phyloP scores from a whole-genome alignment of 2,797 vertebrate genomes.

The Anabas testudineus region DNA sequence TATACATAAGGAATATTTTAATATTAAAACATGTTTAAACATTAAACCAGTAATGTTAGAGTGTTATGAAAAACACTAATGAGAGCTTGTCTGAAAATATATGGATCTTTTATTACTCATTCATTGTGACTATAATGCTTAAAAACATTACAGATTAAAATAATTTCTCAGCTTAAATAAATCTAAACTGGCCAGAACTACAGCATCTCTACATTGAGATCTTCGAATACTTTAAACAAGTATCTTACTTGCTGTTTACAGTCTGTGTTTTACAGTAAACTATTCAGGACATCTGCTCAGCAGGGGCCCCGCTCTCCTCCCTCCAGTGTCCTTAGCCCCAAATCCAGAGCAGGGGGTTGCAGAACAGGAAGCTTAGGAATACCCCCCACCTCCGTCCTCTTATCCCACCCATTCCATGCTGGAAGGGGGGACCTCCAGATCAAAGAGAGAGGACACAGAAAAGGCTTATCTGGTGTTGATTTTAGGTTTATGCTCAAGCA shows the following conservation, averaged over 20 bases:
- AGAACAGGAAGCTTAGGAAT: conserved; percentile 69
- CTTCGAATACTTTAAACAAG: conserved; percentile 50
- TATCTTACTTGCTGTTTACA: conserved; percentile 54
- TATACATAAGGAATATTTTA: no score
- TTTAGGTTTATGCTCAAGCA: conserved; percentile 79
- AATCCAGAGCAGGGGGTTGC: conserved; percentile 62
- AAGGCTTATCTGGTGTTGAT: conserved; percentile 85
- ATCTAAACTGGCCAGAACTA: no score
- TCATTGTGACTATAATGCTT: no score
- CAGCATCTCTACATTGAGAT: conserved; percentile 32
- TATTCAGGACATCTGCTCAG: conserved; percentile 45
- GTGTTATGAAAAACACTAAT: not conserved
- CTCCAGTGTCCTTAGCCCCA: conserved; percentile 53
- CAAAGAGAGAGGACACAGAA: conserved; percentile 75
- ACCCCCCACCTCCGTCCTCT: conserved; percentile 14
- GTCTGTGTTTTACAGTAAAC: conserved; percentile 28
- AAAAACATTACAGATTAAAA: no score
- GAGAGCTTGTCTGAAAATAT: not conserved
- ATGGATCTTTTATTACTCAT: not conserved
- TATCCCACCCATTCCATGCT: conserved; percentile 10
- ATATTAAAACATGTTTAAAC: not conserved
- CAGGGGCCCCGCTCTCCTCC: conserved; percentile 26
- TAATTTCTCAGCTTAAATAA: conserved; percentile 12
- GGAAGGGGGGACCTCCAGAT: conserved; percentile 59
- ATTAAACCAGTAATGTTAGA: no score